Evolutionary conservation across 2,797 vertebrate genomes (phyloP).

Genomic region (Novumbra hubbsi): DNA sequence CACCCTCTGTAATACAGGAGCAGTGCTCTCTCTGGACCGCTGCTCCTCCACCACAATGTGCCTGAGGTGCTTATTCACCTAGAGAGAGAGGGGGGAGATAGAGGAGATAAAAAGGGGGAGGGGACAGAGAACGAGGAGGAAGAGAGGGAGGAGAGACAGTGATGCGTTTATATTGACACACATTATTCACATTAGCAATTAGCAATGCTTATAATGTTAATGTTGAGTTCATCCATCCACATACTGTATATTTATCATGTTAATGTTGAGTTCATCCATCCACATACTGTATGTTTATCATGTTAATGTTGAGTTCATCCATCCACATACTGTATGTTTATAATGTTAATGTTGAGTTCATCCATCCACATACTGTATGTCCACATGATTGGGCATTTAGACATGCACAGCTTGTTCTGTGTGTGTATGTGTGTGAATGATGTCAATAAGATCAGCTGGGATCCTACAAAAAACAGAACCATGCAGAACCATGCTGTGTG

Average conservation of each 20-base stretch:
- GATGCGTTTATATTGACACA: background rate
- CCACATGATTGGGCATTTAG: slow-evolving; percentile 2
- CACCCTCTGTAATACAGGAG: slow-evolving; percentile 73
- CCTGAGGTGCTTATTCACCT: slow-evolving; percentile 94
- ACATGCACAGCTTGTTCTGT: background rate
- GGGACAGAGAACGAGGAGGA: slow-evolving; percentile 1
- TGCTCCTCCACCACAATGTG: slow-evolving; percentile 90
- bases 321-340: background rate
- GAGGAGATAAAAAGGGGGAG: background rate
- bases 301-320: background rate
- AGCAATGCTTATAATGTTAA: background rate
- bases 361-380: slow-evolving; percentile 8
- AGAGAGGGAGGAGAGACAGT: background rate
- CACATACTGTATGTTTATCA: slow-evolving; percentile 4
- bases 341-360: background rate
- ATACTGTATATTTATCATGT: slow-evolving; percentile 4
- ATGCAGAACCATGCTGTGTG: slow-evolving; percentile 1
- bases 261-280: background rate
- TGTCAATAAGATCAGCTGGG: slow-evolving; percentile 37
- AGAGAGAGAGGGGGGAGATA: slow-evolving; percentile 9
- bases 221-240: slow-evolving; percentile 3
- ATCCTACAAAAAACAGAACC: background rate
- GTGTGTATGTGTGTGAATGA: slow-evolving; percentile 16
- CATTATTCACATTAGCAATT: background rate
- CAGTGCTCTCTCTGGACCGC: slow-evolving; percentile 78